Conservation (phyloP, 2,888 invertebrate genomes). For the Poecilobothrus nobilitatus region DNA sequence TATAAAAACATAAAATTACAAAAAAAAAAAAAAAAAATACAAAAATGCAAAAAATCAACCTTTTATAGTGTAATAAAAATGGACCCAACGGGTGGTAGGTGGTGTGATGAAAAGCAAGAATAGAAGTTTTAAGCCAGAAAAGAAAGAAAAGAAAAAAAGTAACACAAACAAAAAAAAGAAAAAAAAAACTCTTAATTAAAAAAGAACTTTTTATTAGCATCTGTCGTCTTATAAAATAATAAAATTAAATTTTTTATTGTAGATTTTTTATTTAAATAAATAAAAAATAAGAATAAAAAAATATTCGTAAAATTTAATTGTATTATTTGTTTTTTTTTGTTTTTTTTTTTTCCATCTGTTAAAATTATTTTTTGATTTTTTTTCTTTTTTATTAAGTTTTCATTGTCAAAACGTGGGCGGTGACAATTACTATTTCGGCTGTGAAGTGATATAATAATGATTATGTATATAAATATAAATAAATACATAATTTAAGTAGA, state of each 20-base stretch:
- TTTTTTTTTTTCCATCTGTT: background rate
- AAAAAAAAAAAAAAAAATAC: no score
- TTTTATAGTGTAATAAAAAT: background rate
- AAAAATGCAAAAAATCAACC: background rate
- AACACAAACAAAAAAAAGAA: no score
- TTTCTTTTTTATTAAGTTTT: background rate
- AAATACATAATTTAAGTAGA: no score
- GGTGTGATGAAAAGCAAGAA: background rate
- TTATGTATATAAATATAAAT: no score
- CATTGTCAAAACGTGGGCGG: background rate
- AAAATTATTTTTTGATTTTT: background rate
- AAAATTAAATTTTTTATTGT: background rate
- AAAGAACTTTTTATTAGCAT: slow-evolving; percentile 5
- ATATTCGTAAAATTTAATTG: background rate
- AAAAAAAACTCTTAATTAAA: background rate
- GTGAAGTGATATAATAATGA: background rate
- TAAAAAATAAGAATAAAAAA: no score
- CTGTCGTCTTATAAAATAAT: background rate
- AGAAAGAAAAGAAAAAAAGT: background rate
- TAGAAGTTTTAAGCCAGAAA: background rate
- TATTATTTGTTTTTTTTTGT: background rate
- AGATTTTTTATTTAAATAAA: background rate
- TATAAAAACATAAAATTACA: no score
- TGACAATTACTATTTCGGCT: background rate
- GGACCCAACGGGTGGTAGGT: background rate